These are phyloP conservation scores for Arge pagana DNA, from an alignment of 2,888 invertebrate species.

Conservation along the genomic window DNA sequence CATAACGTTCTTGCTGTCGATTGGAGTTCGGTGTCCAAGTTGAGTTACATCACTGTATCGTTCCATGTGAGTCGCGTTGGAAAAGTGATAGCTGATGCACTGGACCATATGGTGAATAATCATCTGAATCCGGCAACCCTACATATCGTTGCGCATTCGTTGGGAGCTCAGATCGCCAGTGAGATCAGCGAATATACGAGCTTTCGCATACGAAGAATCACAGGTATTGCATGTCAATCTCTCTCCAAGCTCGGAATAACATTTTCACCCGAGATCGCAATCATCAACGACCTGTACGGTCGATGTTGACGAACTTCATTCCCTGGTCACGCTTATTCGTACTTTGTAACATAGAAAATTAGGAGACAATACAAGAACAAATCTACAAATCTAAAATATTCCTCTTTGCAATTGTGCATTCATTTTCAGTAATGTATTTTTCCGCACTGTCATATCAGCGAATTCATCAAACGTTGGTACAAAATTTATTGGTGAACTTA, in stretches of 20 bases:
- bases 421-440: no score
- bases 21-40: conserved; percentile 58
- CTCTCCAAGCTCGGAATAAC: neutral
- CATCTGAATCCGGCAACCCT: conserved; percentile 34
- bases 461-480: no score
- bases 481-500: no score
- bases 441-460: no score
- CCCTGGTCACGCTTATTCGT: no score
- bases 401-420: no score
- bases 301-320: neutral
- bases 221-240: conserved; percentile 33
- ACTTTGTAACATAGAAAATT: no score
- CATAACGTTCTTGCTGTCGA: conserved; percentile 59
- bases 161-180: conserved; percentile 47
- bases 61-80: conserved; percentile 35
- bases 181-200: conserved; percentile 33
- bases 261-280: neutral
- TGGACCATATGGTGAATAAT: conserved; percentile 34
- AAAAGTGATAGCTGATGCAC: conserved; percentile 30
- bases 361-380: no score
- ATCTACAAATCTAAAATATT: no score
- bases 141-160: conserved; percentile 46
- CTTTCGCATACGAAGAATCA: conserved; percentile 38
- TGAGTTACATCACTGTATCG: conserved; percentile 50
- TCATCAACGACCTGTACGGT: neutral